Evolutionary conservation across 2,113 vertebrate genomes (phyloP), one percentile per base, ranked within the genome.

Genomic region (Arothron firmamentum): DNA sequence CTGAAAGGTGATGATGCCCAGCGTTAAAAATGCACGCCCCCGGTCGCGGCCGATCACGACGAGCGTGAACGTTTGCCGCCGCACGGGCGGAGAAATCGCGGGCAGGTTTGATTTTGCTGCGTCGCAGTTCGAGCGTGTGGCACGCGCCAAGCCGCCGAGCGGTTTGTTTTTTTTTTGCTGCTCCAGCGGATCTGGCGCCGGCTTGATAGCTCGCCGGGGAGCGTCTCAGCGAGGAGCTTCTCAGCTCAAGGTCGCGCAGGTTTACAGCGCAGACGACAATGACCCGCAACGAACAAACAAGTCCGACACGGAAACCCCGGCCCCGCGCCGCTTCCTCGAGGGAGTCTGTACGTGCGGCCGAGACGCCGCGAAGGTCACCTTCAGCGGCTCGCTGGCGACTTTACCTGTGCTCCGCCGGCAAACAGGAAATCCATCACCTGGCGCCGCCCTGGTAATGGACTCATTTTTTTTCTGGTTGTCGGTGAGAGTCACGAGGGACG

Each of bases 371-470:
- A 88, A 89, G 88, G 90, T 91, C 80, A 91, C 88, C 85, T 89
- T 88, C 76, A 77, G 67, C 38, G 54, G 74, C 80, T 78, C 82
- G 14, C 84, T 81, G 62, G 49, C 62, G 74, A 69, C 85, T 87
- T 83, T 85, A 86, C 85, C 78, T 86, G 77, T 83, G 68, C 81
- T 84, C 81, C 70, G 75, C 81, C 20, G 60, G 65, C 56, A 62
- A 84, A 82, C 79, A 69, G 79, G 75, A 87, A 88, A 91, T 91
- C 88, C 88, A 90, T 90, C 90, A 90, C 88, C 81, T 83, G 87
- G 86, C 79, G 75, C 79, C 75, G 51, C 75, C 76, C 72, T 79
- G 86, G 83, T 88, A 87, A 89, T 88, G 73, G 84, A 84, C 85
- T 83, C 84, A 83, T 87, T 88, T 87, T 85, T 85, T 88, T 83